Evolutionary conservation across 1,140 invertebrate genomes (phyloP).

Genomic region (Pseudobourletiella spinata): DNA sequence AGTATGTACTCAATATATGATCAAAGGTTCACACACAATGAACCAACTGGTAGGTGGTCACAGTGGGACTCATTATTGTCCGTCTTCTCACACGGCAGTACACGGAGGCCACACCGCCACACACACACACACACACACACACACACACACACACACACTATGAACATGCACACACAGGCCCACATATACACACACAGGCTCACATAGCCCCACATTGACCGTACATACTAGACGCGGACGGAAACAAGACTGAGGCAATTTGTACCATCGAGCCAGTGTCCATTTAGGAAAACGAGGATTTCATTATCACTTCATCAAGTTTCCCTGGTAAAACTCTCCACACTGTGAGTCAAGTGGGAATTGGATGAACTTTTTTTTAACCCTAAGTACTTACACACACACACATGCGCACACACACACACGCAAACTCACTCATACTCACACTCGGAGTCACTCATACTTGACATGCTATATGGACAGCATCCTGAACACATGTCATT

Average conservation of each 20-base stretch:
- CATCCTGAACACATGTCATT: slow-evolving; percentile 30
- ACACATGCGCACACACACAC: background rate
- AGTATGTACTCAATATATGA: no score
- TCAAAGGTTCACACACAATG: no score
- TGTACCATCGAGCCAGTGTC: slow-evolving; percentile 9
- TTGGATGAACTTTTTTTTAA: background rate
- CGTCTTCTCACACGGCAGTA: no score
- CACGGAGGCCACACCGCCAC: no score
- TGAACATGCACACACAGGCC: background rate
- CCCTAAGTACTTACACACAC: background rate
- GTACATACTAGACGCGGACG: no score
- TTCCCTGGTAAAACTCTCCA: slow-evolving; percentile 11
- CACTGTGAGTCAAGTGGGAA: slow-evolving; percentile 2
- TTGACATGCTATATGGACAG: slow-evolving; percentile 1
- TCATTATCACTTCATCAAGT: slow-evolving; percentile 34
- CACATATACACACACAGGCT: background rate
- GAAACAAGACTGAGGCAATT: slow-evolving; percentile 16
- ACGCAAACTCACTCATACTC: background rate
- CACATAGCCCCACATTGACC: no score
- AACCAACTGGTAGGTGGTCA: no score
- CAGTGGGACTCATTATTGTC: no score
- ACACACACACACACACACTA: no score
- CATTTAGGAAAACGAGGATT: slow-evolving; percentile 28
- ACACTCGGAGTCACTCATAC: background rate
- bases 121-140: no score